Evolutionary conservation across 2,797 vertebrate genomes (phyloP).

Genomic region (Taeniopygia guttata): DNA sequence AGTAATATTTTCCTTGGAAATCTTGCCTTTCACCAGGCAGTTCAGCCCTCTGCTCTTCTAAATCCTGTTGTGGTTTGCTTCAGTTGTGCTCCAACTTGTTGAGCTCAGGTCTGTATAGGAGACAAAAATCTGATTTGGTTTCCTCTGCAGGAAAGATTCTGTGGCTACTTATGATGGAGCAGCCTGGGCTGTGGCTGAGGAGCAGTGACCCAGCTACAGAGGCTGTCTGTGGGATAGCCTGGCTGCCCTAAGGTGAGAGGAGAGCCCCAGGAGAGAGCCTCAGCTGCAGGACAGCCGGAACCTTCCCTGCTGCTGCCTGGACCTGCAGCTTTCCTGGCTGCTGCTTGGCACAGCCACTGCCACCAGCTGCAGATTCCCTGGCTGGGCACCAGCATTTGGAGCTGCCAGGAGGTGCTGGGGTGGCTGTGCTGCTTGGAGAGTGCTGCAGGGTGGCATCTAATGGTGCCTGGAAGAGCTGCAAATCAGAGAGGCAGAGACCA

Average conservation of each 20-base stretch:
- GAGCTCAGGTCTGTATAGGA: background rate
- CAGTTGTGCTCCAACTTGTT: rapidly evolving
- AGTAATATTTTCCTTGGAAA: background rate
- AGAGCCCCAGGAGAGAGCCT: background rate
- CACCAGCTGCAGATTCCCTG: background rate
- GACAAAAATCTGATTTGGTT: background rate
- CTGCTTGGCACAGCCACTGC: background rate
- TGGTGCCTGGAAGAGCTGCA: background rate
- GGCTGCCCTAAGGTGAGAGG: background rate
- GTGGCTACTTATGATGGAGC: background rate
- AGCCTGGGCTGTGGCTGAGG: background rate
- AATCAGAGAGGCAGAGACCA: background rate
- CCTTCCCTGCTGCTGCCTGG: background rate
- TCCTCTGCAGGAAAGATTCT: background rate
- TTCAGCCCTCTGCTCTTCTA: background rate
- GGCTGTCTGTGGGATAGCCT: background rate
- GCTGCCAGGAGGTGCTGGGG: background rate
- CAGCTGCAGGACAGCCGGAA: background rate
- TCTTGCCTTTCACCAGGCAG: background rate
- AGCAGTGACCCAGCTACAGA: rapidly evolving
- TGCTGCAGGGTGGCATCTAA: background rate
- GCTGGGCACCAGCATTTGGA: background rate
- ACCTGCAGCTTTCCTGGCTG: background rate
- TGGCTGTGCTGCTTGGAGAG: background rate
- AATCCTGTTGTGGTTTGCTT: background rate